Evolutionary conservation across 2,888 invertebrate genomes (phyloP).

Genomic region (Panopea generosa): DNA sequence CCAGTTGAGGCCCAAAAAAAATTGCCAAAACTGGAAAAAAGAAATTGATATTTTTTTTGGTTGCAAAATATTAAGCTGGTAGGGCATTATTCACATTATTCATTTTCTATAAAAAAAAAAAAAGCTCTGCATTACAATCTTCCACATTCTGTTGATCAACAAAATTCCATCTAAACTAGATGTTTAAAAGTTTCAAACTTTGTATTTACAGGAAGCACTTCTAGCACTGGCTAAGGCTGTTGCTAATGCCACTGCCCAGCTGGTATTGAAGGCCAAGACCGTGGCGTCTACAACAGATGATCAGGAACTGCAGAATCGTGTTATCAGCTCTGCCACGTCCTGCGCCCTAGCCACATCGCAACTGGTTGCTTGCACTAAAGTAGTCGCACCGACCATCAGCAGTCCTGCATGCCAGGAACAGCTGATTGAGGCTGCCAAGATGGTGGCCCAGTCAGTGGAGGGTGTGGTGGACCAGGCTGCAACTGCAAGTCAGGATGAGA

Average conservation of each 20-base stretch:
- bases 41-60: too few relatives aligned
- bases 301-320: slow-evolving; percentile 92
- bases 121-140: too few relatives aligned
- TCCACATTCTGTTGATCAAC: too few relatives aligned
- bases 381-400: slow-evolving; percentile 88
- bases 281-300: slow-evolving; percentile 95
- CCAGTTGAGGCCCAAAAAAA: too few relatives aligned
- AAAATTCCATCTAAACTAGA: too few relatives aligned
- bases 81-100: too few relatives aligned
- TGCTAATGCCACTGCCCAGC: slow-evolving; percentile 98
- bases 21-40: too few relatives aligned
- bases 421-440: slow-evolving; percentile 95
- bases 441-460: slow-evolving; percentile 96
- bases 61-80: too few relatives aligned
- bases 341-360: slow-evolving; percentile 99
- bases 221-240: slow-evolving; percentile 98
- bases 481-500: slow-evolving; percentile 88
- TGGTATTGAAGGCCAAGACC: slow-evolving; percentile 98
- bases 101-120: too few relatives aligned
- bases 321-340: slow-evolving; percentile 98
- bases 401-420: slow-evolving; percentile 92
- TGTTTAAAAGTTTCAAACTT: too few relatives aligned
- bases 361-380: slow-evolving; percentile 97
- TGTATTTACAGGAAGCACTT: slow-evolving; percentile 92
- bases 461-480: slow-evolving; percentile 91